Evolutionary conservation across 2,113 vertebrate genomes (phyloP).

Genomic region (Eudyptes chrysolophus): DNA sequence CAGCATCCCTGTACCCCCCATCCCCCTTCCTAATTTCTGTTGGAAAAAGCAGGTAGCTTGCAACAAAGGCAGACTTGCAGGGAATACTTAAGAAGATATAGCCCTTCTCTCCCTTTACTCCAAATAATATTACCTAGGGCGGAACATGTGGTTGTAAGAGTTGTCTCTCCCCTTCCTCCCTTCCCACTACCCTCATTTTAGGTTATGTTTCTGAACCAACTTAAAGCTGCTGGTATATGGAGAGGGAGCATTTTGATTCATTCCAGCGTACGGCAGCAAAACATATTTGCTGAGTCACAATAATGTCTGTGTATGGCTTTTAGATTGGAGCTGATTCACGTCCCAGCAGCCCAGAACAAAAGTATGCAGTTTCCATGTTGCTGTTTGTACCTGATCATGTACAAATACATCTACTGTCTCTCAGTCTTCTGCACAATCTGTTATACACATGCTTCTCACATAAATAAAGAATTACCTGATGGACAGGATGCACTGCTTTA

Average conservation of each 20-base stretch:
- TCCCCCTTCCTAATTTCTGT: background rate
- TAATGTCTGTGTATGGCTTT: background rate
- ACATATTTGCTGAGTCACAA: background rate
- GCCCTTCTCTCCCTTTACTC: background rate
- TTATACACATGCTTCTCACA: background rate
- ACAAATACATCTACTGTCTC: background rate
- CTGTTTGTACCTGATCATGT: background rate
- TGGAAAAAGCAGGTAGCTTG: background rate
- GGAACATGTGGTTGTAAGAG: rapidly evolving
- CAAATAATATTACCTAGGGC: background rate
- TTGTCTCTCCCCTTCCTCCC: background rate
- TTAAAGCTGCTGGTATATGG: background rate
- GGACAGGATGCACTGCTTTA: slow-evolving; percentile 82
- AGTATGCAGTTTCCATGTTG: background rate
- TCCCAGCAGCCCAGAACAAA: background rate
- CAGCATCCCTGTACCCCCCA: background rate
- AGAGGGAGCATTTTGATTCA: background rate
- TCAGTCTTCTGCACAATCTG: background rate
- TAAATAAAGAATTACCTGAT: slow-evolving; percentile 75
- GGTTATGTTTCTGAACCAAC: background rate
- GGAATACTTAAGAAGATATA: background rate
- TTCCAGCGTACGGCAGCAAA: background rate
- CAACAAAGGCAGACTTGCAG: background rate
- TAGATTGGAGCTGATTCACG: background rate
- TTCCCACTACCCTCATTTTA: background rate